phyloP scores from a whole-genome alignment of 2,113 vertebrate genomes.

The Bos indicus region DNA sequence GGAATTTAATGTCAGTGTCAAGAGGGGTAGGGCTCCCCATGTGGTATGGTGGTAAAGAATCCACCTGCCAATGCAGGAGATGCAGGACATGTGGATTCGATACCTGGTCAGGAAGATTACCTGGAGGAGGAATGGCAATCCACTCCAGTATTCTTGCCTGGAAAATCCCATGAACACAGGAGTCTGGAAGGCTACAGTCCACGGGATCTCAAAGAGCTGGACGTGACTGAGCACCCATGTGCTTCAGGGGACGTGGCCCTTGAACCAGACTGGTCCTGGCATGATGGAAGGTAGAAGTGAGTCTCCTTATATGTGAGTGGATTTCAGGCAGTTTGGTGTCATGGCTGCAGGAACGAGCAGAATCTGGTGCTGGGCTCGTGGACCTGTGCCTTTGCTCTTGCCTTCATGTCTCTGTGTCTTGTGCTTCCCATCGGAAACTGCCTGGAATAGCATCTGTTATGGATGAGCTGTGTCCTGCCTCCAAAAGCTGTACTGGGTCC shows the following conservation, averaged over 20 bases:
- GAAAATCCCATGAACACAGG: not conserved
- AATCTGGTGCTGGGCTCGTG: not conserved
- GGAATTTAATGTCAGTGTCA: not conserved
- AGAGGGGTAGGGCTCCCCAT: not conserved
- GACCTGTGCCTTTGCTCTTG: not conserved
- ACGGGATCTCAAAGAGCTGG: not conserved
- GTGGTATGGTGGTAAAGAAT: not conserved
- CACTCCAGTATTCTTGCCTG: not conserved
- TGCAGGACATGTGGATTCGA: accelerated
- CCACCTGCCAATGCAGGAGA: not conserved
- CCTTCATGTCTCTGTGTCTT: not conserved
- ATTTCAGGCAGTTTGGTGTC: not conserved
- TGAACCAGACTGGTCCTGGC: not conserved
- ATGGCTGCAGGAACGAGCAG: not conserved
- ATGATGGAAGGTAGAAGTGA: not conserved
- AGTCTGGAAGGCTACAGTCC: not conserved
- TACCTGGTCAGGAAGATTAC: not conserved
- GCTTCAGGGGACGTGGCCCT: not conserved
- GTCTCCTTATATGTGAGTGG: not conserved
- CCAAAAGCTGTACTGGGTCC: not conserved
- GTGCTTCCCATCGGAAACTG: not conserved
- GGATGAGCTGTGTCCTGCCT: not conserved
- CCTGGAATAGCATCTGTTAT: not conserved
- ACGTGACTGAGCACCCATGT: accelerated
- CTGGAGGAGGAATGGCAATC: not conserved